Evolutionary conservation across 2,113 vertebrate species (phyloP).

Genomic region (Corydoras maculifer): DNA sequence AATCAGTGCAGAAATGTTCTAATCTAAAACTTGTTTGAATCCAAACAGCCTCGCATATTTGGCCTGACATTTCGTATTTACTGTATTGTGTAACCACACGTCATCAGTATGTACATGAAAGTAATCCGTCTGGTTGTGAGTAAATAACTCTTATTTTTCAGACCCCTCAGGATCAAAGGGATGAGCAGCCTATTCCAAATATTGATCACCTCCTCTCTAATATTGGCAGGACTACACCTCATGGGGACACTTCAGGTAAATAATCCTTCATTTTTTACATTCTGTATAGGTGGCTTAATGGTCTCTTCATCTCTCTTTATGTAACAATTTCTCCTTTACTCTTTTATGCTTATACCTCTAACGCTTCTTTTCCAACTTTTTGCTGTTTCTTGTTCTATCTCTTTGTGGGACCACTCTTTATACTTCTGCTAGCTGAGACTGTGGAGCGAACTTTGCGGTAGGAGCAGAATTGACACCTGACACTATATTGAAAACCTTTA

Average conservation of each 20-base stretch:
- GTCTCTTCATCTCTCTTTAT: slow-evolving; percentile 5
- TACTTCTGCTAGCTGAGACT: slow-evolving; percentile 74
- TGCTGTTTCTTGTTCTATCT: slow-evolving; percentile 45
- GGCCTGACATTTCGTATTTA: too few species aligned
- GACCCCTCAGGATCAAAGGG: slow-evolving; percentile 81
- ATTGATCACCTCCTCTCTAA: slow-evolving; percentile 95
- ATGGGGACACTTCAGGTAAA: slow-evolving; percentile 82
- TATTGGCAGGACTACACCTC: slow-evolving; percentile 79
- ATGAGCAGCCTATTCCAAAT: slow-evolving; percentile 81
- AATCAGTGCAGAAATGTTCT: too few species aligned
- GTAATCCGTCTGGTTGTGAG: neutral
- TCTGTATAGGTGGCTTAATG: neutral
- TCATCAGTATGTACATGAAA: neutral
- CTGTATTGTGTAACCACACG: too few species aligned
- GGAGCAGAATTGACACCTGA: slow-evolving; percentile 64
- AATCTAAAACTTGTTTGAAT: too few species aligned
- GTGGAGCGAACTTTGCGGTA: slow-evolving; percentile 90
- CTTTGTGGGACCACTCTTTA: slow-evolving; percentile 52
- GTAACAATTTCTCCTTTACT: slow-evolving; percentile 14
- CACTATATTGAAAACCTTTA: slow-evolving; percentile 12
- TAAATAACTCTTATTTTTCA: slow-evolving; percentile 42
- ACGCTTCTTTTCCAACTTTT: slow-evolving; percentile 35
- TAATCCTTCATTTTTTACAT: neutral
- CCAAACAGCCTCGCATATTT: too few species aligned
- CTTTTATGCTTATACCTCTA: slow-evolving; percentile 5